These are phyloP conservation scores for Elysia crispata DNA, from an alignment of 2,888 invertebrate genomes.

Conservation along the genomic window DNA sequence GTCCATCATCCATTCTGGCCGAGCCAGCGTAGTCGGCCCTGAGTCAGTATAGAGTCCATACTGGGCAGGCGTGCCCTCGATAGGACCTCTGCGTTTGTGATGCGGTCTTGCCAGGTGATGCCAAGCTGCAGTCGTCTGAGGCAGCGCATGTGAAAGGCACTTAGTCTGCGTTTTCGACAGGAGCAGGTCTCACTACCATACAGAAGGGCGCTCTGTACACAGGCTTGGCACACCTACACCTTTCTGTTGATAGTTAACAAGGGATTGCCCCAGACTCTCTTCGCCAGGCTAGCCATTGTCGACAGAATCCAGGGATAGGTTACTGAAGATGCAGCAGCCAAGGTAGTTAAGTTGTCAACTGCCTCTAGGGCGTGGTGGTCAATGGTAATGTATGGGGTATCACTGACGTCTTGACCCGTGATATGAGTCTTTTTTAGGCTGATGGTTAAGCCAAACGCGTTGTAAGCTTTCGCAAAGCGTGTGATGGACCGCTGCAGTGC, in stretches of 20 bases:
- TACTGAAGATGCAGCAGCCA: background rate
- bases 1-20: too few relatives aligned
- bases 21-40: too few relatives aligned
- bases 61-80: too few relatives aligned
- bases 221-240: background rate
- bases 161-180: background rate
- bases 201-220: conserved; percentile 4
- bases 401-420: background rate
- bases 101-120: too few relatives aligned
- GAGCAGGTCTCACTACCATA: background rate
- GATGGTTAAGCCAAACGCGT: background rate
- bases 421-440: background rate
- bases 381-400: background rate
- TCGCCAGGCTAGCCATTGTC: background rate
- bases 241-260: background rate
- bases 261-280: background rate
- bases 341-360: background rate
- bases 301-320: background rate
- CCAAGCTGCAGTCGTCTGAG: too few relatives aligned
- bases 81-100: too few relatives aligned
- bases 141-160: too few relatives aligned
- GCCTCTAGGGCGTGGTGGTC: background rate
- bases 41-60: too few relatives aligned
- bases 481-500: background rate
- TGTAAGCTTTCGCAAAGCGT: background rate